Percentiles rank a stretch among this genome's conserved stretches.
phyloP scores from a whole-genome alignment of 2,888 invertebrate species.

The Petrolisthes cinctipes region DNA sequence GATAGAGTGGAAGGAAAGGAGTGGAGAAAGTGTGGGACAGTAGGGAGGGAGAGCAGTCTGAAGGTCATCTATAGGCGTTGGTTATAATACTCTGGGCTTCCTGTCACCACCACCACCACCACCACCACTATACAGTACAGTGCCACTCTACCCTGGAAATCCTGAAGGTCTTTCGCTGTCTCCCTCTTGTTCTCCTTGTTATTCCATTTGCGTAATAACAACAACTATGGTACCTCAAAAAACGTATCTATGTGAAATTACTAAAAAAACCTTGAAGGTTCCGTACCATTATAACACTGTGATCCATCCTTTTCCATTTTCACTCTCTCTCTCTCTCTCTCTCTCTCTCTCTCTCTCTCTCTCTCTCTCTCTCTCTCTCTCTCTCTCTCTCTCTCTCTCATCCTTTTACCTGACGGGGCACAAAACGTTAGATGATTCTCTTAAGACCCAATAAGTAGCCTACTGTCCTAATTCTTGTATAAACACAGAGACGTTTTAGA shows the following conservation, averaged over 20 bases:
- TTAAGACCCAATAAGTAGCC: not conserved
- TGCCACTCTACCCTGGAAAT: not conserved
- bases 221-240: too few relatives aligned
- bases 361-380: slow-evolving; percentile 26
- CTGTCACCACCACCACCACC: too few relatives aligned
- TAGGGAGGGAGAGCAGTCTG: too few relatives aligned
- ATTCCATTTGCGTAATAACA: too few relatives aligned
- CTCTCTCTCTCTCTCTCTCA: slow-evolving; percentile 6
- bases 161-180: not conserved
- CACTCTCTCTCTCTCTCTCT: slow-evolving; percentile 10
- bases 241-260: too few relatives aligned
- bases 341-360: not conserved
- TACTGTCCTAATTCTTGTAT: not conserved
- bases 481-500: not conserved
- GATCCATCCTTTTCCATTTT: too few relatives aligned
- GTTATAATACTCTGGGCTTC: not conserved
- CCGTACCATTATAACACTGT: too few relatives aligned
- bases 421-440: not conserved
- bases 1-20: too few relatives aligned
- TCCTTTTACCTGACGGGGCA: not conserved
- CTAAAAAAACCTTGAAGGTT: too few relatives aligned
- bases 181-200: too few relatives aligned
- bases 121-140: not conserved
- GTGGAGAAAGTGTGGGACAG: too few relatives aligned
- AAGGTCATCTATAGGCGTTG: too few relatives aligned